Evolutionary conservation across 2,797 vertebrate species (phyloP).

Genomic region (Phyllotis vaccarum): DNA sequence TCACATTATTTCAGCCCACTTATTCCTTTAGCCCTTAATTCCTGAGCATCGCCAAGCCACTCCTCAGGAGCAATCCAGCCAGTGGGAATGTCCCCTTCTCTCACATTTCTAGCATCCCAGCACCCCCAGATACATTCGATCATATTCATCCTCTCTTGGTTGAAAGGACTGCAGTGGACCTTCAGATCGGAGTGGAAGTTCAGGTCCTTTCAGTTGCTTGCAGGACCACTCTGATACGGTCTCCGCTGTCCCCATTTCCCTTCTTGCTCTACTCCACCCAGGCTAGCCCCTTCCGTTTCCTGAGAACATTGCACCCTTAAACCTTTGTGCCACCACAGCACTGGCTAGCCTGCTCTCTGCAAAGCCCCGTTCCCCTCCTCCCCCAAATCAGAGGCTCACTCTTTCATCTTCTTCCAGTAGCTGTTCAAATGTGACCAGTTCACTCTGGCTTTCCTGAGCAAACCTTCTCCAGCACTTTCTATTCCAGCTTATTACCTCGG

Average conservation of each 20-base stretch:
- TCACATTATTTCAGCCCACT: background rate
- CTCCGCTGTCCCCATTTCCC: accelerated
- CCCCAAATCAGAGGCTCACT: background rate
- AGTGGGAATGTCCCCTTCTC: background rate
- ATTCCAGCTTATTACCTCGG: background rate
- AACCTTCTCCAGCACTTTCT: background rate
- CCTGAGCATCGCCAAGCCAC: background rate
- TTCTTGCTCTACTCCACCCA: background rate
- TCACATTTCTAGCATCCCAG: background rate
- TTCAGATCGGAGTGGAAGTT: background rate
- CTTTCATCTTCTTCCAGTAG: background rate
- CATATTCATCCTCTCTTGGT: background rate
- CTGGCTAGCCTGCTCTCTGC: background rate
- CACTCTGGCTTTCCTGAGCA: background rate
- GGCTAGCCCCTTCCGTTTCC: background rate
- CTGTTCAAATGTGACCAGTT: background rate
- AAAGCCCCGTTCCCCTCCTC: background rate
- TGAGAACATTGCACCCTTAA: too few species aligned
- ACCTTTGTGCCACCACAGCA: background rate
- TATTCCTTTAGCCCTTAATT: background rate
- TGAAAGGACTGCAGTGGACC: background rate
- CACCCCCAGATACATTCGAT: background rate
- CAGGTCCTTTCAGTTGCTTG: background rate
- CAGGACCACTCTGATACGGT: too few species aligned
- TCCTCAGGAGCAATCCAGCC: background rate